These are phyloP conservation scores for Trichonephila clavipes DNA, from an alignment of 1,140 invertebrate genomes.

Conservation along the genomic window DNA sequence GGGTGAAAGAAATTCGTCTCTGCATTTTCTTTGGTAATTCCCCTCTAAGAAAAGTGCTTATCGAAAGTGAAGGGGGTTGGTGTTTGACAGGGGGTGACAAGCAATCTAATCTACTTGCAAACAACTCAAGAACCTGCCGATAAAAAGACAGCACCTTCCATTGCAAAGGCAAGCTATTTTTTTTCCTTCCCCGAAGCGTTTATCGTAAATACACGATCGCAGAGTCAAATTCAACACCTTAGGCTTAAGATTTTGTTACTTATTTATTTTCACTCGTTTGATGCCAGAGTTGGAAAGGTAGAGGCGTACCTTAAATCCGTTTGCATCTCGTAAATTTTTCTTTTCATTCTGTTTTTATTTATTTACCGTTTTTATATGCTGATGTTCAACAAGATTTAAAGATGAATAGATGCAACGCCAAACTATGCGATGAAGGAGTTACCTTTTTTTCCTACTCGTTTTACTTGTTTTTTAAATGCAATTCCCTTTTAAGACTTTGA, in stretches of 20 bases:
- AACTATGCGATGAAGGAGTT: too few relatives aligned
- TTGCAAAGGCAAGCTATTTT: not conserved
- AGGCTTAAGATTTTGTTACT: slow-evolving; percentile 42
- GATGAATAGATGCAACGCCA: not conserved
- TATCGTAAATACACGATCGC: slow-evolving; percentile 56
- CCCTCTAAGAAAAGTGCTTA: slow-evolving; percentile 50
- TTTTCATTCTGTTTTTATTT: not conserved
- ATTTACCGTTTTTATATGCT: not conserved
- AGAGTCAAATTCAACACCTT: slow-evolving; percentile 57
- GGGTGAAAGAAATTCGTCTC: slow-evolving; percentile 30
- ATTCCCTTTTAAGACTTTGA: too few relatives aligned
- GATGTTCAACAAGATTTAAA: not conserved
- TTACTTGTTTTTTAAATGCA: too few relatives aligned
- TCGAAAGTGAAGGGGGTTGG: slow-evolving; percentile 36
- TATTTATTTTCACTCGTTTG: not conserved
- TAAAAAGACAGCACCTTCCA: not conserved
- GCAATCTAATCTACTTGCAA: slow-evolving; percentile 67
- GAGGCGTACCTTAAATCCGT: slow-evolving; percentile 37
- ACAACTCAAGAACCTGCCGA: slow-evolving; percentile 61
- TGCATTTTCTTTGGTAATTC: slow-evolving; percentile 26
- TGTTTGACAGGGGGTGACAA: not conserved
- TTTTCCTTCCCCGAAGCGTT: slow-evolving; percentile 1
- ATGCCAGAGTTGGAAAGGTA: not conserved
- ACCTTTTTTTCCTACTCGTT: too few relatives aligned
- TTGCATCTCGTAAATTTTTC: not conserved